These are phyloP conservation scores for Girardia tigrina DNA, from an alignment of 2,888 invertebrate species.

Conservation along the genomic window DNA sequence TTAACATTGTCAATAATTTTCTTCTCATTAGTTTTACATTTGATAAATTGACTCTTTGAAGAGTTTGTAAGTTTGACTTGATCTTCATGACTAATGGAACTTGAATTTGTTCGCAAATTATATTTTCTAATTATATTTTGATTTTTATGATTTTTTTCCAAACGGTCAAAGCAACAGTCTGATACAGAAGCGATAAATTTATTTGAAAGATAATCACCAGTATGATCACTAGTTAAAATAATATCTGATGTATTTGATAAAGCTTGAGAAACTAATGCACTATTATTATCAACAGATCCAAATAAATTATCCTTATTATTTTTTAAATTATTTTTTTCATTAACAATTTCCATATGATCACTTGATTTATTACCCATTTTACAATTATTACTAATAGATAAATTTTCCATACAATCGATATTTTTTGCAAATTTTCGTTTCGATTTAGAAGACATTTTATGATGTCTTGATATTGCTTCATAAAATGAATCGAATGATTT, in stretches of 20 bases:
- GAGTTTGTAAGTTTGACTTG: neutral
- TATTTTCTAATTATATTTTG: neutral
- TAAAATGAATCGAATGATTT: constrained; percentile 7
- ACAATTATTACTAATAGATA: no score
- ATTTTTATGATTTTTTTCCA: neutral
- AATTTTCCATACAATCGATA: no score
- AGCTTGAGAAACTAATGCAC: no score
- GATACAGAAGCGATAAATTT: neutral
- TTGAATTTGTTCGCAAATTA: neutral
- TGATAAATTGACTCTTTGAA: neutral
- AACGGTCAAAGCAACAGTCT: neutral
- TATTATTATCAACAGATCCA: no score
- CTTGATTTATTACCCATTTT: no score
- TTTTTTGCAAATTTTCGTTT: neutral
- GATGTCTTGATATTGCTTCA: neutral
- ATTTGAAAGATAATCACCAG: neutral
- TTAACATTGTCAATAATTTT: neutral
- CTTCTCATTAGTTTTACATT: neutral
- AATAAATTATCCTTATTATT: no score
- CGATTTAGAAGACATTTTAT: constrained; percentile 2
- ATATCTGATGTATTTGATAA: no score
- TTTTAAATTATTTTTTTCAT: no score
- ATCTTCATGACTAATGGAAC: neutral
- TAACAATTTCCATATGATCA: no score
- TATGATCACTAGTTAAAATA: neutral